Base-by-base conservation (phyloP, 2,113 vertebrate genomes). In the Elephantulus edwardii region DNA sequence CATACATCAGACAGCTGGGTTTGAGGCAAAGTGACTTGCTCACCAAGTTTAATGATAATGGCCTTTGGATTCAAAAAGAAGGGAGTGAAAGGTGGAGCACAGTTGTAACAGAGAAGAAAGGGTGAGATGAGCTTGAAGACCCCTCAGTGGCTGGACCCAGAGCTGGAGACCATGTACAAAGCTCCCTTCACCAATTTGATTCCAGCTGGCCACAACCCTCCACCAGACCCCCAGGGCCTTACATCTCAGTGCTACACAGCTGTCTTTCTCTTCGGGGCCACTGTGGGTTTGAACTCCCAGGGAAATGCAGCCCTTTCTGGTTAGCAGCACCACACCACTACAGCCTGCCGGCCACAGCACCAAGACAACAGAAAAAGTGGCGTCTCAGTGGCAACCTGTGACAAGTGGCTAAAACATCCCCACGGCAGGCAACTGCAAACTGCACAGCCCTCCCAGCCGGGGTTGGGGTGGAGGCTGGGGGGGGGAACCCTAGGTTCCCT, bases 61-160 rank as follows among this genome's bases (percentile, higher is more conserved):
- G 44, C 30, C 90, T 96, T 95, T 94, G 80, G 93, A 93, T 89
- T 89, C 7, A 62, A 93, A 84, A 58, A 76, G 72, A 48, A 92
- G 89, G 89, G 87, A 52, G n/a, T n/a, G 95, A 96, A 93, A 2
- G 11, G n/a, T 62, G 8, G 75, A 56, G 83, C 79, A 42, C 50
- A 54, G 91, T 77, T 48, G 52, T 22, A 48, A 40, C 0, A 1
- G 17, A 79, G 46, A 79, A 83, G 84, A 70, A 0, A 2, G 20
- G 56, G 62, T 71, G 89, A 95, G 62, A 44, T 30, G 77, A 94
- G 1, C 52, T 5, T 52, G 50, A 0, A 62, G 81, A 13, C 33
- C 46, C 1, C 26, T 16, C 22, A 19, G 40, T 11, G 35, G 50
- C 44, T 64, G 48, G 62, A 50, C 77, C 52, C 46, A 4, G 11